Evolutionary conservation across 2,888 invertebrate species (phyloP).

Genomic region (Cryptocheilus praepositus): DNA sequence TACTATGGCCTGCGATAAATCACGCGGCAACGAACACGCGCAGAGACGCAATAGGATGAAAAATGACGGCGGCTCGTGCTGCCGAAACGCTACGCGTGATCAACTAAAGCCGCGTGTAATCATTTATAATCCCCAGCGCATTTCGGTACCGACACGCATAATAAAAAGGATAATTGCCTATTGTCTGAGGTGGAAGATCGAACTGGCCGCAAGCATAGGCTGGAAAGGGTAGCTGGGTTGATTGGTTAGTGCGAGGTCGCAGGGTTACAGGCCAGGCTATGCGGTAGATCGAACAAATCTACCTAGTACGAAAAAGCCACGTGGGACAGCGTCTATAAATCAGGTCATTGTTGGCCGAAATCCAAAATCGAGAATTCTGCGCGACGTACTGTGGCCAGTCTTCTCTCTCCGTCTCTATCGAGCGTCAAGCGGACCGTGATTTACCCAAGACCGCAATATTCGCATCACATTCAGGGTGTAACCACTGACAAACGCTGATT

Average conservation of each 20-base stretch:
- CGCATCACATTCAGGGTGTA: slow-evolving; percentile 12
- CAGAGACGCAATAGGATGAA: slow-evolving; percentile 30
- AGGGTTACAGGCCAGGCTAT: too few relatives aligned
- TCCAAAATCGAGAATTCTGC: slow-evolving; percentile 22
- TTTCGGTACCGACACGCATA: too few relatives aligned
- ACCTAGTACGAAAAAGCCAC: not conserved
- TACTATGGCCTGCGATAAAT: slow-evolving; percentile 40
- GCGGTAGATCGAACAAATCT: not conserved
- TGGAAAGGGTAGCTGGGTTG: too few relatives aligned
- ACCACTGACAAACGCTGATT: slow-evolving; percentile 30
- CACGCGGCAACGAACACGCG: slow-evolving; percentile 37
- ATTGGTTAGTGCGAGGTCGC: too few relatives aligned
- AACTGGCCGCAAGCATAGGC: not conserved
- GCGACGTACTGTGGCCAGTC: not conserved
- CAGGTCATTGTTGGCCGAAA: slow-evolving; percentile 21
- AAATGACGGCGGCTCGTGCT: slow-evolving; percentile 33
- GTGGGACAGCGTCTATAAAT: slow-evolving; percentile 20
- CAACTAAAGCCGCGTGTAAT: slow-evolving; percentile 26
- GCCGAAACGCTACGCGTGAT: slow-evolving; percentile 23
- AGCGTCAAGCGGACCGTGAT: slow-evolving; percentile 19
- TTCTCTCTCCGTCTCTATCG: not conserved
- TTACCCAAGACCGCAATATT: slow-evolving; percentile 22
- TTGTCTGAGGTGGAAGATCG: slow-evolving; percentile 9
- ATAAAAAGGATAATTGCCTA: not conserved
- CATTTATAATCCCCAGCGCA: too few relatives aligned